A percentile compares a stretch with the other conserved stretches of the same genome.
Conservation (phyloP, 2,797 vertebrate genomes). For the Danio choprae region DNA sequence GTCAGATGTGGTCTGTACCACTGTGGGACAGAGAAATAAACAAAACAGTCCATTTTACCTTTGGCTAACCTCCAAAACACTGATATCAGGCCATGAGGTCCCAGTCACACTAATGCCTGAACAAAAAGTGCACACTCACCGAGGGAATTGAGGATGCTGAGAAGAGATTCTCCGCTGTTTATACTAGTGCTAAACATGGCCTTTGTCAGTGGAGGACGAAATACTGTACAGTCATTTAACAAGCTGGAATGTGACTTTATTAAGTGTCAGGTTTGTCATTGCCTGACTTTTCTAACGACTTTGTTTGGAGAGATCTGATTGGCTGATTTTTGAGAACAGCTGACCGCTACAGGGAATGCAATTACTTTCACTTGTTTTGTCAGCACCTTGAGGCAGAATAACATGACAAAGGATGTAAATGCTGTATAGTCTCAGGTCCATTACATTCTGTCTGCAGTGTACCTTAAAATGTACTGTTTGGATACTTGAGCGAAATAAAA, state of each 20-base stretch:
- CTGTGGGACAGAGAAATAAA: not conserved
- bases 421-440: too few relatives aligned
- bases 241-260: not conserved
- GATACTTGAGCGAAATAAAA: not conserved
- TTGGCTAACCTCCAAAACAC: conserved; percentile 19
- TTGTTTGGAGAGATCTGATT: conserved; percentile 4
- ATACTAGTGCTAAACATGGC: not conserved
- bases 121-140: not conserved
- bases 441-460: not conserved
- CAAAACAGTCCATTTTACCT: conserved; percentile 5
- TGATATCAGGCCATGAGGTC: conserved; percentile 10
- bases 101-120: conserved; percentile 18
- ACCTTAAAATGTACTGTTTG: too few relatives aligned
- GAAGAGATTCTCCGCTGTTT: not conserved
- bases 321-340: not conserved
- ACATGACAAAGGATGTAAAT: not conserved
- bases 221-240: not conserved
- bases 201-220: conserved; percentile 10
- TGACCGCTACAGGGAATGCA: conserved; percentile 14
- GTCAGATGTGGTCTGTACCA: not conserved
- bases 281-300: conserved; percentile 19
- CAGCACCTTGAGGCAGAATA: conserved; percentile 6
- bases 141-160: conserved; percentile 6
- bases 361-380: conserved; percentile 28
- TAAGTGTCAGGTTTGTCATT: conserved; percentile 7